phyloP scores from a whole-genome alignment of 2,113 vertebrate genomes.

The Rallus limicola region DNA sequence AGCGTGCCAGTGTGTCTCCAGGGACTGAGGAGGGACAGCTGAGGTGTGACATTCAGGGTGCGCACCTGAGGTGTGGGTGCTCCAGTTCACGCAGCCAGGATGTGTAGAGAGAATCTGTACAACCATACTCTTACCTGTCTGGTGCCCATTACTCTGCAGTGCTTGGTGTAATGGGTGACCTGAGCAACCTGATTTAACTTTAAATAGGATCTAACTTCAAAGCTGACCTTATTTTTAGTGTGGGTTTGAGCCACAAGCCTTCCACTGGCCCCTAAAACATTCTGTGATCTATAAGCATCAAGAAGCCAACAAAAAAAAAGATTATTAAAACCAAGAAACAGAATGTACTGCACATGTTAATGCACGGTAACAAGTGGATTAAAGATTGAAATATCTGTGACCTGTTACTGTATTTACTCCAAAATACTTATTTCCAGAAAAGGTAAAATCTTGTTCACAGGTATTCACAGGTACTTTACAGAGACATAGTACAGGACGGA shows the following conservation, averaged over 20 bases:
- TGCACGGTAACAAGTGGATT: neutral
- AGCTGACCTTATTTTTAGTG: neutral
- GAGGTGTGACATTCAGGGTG: too few relatives aligned
- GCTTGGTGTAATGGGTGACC: neutral
- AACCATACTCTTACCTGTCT: neutral
- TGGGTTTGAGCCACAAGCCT: neutral
- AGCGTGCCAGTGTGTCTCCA: rapidly evolving
- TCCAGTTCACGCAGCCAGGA: neutral
- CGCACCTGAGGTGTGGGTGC: neutral
- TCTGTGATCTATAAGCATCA: neutral
- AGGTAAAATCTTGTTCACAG: neutral
- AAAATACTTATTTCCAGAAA: neutral
- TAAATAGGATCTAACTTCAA: neutral
- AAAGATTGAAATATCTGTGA: neutral
- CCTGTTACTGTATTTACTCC: neutral
- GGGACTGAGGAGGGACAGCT: neutral
- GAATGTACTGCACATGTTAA: neutral
- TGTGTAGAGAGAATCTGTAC: neutral
- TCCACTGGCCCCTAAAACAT: neutral
- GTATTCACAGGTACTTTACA: neutral
- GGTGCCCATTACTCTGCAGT: neutral
- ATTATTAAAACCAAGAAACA: neutral
- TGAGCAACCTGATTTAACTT: neutral
- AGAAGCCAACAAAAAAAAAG: neutral
- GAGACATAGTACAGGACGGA: neutral